Percentiles rank a stretch among this genome's conserved stretches.
These are phyloP conservation scores for Ptilodon capucinus DNA, from an alignment of 2,888 invertebrate species.

Conservation along the genomic window DNA sequence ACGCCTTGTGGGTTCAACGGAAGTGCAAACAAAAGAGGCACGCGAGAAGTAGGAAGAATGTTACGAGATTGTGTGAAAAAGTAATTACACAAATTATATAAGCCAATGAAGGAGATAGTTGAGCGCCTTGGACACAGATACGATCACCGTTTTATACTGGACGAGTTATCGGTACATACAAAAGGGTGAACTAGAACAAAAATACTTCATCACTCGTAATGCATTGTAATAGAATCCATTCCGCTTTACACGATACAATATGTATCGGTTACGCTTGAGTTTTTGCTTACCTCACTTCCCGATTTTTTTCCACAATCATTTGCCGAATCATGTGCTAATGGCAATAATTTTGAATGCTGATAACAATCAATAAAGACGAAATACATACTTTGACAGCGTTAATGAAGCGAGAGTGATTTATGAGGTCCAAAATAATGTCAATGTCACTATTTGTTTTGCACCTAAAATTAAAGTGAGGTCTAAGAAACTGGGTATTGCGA, in stretches of 20 bases:
- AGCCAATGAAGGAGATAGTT: slow-evolving; percentile 64
- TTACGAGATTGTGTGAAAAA: slow-evolving; percentile 68
- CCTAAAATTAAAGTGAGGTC: slow-evolving; percentile 11
- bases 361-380: slow-evolving; percentile 24
- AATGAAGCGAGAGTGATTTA: slow-evolving; percentile 42
- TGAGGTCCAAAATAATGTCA: slow-evolving; percentile 39
- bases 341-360: slow-evolving; percentile 11
- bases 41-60: slow-evolving; percentile 65
- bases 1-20: slow-evolving; percentile 28
- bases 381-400: slow-evolving; percentile 33
- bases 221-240: background rate
- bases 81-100: slow-evolving; percentile 71
- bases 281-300: slow-evolving; percentile 36
- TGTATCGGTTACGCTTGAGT: slow-evolving; percentile 12
- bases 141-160: slow-evolving; percentile 36
- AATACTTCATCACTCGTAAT: background rate
- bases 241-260: slow-evolving; percentile 5
- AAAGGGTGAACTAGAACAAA: slow-evolving; percentile 37
- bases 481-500: background rate
- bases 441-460: slow-evolving; percentile 30
- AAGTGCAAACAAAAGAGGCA: slow-evolving; percentile 49
- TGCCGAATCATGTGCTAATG: slow-evolving; percentile 18
- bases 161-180: slow-evolving; percentile 36
- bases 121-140: slow-evolving; percentile 52
- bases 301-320: slow-evolving; percentile 27